Percentiles rank a stretch among this genome's conserved stretches.
phyloP scores from a whole-genome alignment of 1,140 invertebrate genomes.

The Nixonia krombeini region DNA sequence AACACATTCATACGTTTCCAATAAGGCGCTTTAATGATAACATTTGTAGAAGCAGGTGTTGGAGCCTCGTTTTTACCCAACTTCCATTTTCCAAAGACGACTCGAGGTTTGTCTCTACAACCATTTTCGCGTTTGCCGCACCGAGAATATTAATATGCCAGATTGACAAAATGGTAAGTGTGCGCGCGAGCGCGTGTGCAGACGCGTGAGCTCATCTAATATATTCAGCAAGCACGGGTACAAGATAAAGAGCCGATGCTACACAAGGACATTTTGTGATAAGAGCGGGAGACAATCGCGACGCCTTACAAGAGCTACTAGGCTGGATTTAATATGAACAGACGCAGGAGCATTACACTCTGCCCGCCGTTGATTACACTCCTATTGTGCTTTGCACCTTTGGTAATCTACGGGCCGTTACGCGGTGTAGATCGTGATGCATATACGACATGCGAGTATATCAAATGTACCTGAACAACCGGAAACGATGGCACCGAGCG shows the following conservation, averaged over 20 bases:
- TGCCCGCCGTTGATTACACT: conserved; percentile 61
- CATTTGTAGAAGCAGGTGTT: too few species aligned
- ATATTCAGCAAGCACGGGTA: not conserved
- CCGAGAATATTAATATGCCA: too few species aligned
- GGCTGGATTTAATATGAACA: conserved; percentile 64
- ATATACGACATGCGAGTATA: conserved; percentile 61
- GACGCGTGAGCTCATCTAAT: too few species aligned
- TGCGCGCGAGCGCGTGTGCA: too few species aligned
- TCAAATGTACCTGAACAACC: conserved; percentile 61
- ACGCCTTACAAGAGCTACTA: conserved; percentile 52
- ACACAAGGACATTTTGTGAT: conserved; percentile 53
- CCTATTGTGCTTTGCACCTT: conserved; percentile 65
- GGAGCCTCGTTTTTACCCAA: too few species aligned
- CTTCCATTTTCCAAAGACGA: too few species aligned
- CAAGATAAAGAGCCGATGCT: conserved; percentile 44
- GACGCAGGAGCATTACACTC: conserved; percentile 46
- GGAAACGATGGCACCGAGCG: conserved; percentile 53
- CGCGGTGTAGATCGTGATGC: conserved; percentile 51
- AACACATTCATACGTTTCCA: not conserved
- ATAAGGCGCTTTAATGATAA: not conserved
- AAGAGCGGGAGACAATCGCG: conserved; percentile 60
- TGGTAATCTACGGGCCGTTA: conserved; percentile 63
- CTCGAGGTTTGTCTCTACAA: too few species aligned
- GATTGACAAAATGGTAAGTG: too few species aligned
- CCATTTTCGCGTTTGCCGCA: too few species aligned